These are phyloP conservation scores for Vanacampus margaritifer DNA, from an alignment of 2,113 vertebrate species.

Conservation along the genomic window DNA sequence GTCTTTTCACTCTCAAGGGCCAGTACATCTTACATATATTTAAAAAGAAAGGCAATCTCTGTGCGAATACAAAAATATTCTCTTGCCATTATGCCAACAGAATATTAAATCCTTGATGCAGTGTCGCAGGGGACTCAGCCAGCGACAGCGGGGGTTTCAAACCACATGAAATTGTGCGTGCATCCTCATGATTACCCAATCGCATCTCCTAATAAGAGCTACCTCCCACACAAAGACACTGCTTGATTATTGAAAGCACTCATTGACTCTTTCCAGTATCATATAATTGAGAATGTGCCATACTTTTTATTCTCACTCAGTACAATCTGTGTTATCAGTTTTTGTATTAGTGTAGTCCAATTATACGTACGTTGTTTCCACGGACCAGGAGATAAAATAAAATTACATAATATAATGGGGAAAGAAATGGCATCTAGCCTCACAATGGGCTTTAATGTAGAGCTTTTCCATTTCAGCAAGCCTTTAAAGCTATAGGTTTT, in stretches of 20 bases:
- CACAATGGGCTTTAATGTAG: background rate
- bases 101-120: conserved; percentile 25
- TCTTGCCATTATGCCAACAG: conserved; percentile 20
- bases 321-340: background rate
- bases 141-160: conserved; percentile 17
- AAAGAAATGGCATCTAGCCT: background rate
- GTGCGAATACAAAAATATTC: conserved; percentile 32
- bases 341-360: background rate
- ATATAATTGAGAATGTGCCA: background rate
- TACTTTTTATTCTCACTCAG: background rate
- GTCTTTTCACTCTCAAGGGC: conserved; percentile 58
- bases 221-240: conserved; percentile 12
- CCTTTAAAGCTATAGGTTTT: background rate
- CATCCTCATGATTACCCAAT: background rate
- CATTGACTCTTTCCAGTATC: background rate
- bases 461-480: too few relatives aligned
- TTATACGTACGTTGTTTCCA: background rate
- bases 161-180: conserved; percentile 10
- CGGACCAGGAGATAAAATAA: background rate
- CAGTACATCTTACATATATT: conserved; percentile 33
- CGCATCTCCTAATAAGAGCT: conserved; percentile 4
- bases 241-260: conserved; percentile 2
- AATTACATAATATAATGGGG: background rate
- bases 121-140: background rate
- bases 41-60: conserved; percentile 45